Base-by-base conservation (phyloP, 1,140 invertebrate genomes). In the Ooceraea biroi region DNA sequence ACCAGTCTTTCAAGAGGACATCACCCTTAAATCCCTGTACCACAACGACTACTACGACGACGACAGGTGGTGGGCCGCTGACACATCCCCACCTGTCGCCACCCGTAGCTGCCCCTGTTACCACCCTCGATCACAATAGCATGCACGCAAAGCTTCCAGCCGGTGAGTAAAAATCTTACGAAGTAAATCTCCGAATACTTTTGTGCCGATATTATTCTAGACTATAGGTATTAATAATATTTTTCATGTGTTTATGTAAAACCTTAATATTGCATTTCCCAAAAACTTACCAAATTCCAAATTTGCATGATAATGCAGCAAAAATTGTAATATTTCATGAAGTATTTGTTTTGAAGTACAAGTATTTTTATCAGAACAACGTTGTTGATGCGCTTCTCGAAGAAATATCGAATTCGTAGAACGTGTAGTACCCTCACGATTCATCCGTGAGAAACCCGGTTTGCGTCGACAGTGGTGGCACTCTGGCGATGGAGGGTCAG, bases 51-150 rank as follows among this genome's bases (percentile, higher is more conserved):
- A 92, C 92, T 57, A 91, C 91, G 58, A 91, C 89, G 72, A 92
- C 90, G 82, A 88, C 91, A 90, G 91, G 92, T 90, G 92, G 92
- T 10, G 90, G 88, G 63, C 88, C 89, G 63, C 87, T 88, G 68
- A 82, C 89, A 85, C 93, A 92, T 82, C 93, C 94, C 36, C 93
- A 93, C 90, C 89, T 94, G 89, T 94, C 93, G 66, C 92, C 93
- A 48, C 92, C 94, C 36, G 90, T 92, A 63, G 86, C 92, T 19
- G 91, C 93, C 58, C 91, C 93, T 63, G 90, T 93, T 17, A 94
- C 91, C 44, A 91, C 91, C 41, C 92, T 92, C 55, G 92, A 94
- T 91, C 92, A 94, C 71, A 91, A 88, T 68, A 91, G 87, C 60
- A 91, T 94, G 63, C 94, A 93, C 63, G 91, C 91, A 36, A 94